These are phyloP conservation scores for Typhlomys cinereus DNA, from an alignment of 2,113 vertebrate genomes.

Conservation along the genomic window DNA sequence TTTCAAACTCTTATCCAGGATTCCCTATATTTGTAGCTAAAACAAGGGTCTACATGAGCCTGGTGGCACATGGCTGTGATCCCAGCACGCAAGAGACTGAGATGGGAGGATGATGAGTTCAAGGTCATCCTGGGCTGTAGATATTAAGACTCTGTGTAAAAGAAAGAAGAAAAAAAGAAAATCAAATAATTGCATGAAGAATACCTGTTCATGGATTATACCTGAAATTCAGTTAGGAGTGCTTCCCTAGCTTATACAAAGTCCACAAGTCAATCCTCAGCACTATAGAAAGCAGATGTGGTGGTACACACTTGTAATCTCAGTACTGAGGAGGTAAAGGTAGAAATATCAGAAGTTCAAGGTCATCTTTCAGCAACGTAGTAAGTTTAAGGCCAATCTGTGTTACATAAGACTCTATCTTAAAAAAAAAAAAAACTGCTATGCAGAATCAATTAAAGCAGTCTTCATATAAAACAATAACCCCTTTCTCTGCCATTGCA, in stretches of 20 bases:
- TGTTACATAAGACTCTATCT: not conserved
- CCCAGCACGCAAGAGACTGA: not conserved
- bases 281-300: too few relatives aligned
- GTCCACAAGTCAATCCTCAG: too few relatives aligned
- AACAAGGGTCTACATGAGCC: not conserved
- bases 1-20: not conserved
- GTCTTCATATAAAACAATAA: not conserved
- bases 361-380: not conserved
- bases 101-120: not conserved
- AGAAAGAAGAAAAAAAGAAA: not conserved
- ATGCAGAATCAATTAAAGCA: not conserved
- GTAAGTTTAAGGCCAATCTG: not conserved
- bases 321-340: not conserved
- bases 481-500: not conserved
- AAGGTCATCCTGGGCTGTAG: not conserved
- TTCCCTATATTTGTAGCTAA: not conserved
- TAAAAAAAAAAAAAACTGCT: not conserved
- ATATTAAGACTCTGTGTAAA: not conserved
- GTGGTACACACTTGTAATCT: not conserved
- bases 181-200: not conserved
- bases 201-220: not conserved
- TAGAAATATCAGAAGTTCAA: not conserved
- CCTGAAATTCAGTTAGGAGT: not conserved
- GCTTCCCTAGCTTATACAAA: not conserved
- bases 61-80: not conserved